Evolutionary conservation across 2,797 vertebrate species (phyloP), one percentile per base, ranked within the genome.

Genomic region (Sardinella longiceps): DNA sequence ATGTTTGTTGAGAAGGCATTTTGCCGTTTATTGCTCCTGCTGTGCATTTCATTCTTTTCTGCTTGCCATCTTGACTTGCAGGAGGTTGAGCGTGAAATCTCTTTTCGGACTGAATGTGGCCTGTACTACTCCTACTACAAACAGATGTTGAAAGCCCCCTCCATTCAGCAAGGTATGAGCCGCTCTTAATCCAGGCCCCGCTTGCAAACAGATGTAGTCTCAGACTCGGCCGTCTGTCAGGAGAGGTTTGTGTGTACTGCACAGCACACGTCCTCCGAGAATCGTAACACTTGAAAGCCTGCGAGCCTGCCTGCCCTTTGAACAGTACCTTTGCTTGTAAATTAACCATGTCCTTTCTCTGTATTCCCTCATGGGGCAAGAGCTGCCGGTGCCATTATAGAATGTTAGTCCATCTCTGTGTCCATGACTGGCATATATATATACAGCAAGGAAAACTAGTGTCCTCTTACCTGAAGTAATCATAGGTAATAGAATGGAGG

Each of bases 101-200:
- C 98, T 46, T 99, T 99, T 94, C 95, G 98, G 91, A 99, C 98
- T 0, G 98, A 99, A 91, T 99, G 98, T 83, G 98, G 98, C 87
- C 95, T 99, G 5, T 99, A 99, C 94, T 99, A 99, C 90, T 99
- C 98, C 5, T 99, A 99, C 95, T 99, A 98, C 95, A 99, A 99
- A 89, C 96, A 99, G 91, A 97, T 99, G 97, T 90, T 99, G 86
- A 95, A 95, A 85, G 97, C 98, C 39, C 95, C 98, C 0, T 97
- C 97, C 85, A 95, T 99, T 89, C 92, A 92, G 82, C 94, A 97
- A 97, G 98, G 98, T 99, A 46, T 37, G 58, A 80, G 81, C 80
- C 74, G 46, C 80, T 83, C 56, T 11, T 80, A 56, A 23, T 46
- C 53, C 48, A 43, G 33, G 20, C 66, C 46, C 46, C 15, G 18